phyloP scores from a whole-genome alignment of 2,888 invertebrate species.

The Ormyrus pomaceus region DNA sequence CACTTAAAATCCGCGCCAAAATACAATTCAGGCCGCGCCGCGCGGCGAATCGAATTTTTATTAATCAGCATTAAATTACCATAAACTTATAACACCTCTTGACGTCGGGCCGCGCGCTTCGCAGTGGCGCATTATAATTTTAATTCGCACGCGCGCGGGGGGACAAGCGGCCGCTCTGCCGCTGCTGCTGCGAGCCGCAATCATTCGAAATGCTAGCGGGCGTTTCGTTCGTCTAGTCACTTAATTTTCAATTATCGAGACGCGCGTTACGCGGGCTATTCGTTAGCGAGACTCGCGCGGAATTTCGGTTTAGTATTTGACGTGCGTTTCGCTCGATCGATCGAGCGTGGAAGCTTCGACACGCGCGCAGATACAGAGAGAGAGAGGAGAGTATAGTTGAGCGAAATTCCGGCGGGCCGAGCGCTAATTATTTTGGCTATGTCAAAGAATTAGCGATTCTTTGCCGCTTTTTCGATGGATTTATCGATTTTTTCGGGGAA shows the following conservation, averaged over 20 bases:
- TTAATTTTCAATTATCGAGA: conserved; percentile 64
- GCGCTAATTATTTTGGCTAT: conserved; percentile 38
- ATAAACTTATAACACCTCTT: conserved; percentile 30
- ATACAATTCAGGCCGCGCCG: too few relatives aligned
- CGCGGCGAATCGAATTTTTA: too few relatives aligned
- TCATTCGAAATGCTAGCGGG: too few relatives aligned
- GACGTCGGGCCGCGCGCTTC: not conserved
- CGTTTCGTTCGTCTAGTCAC: conserved; percentile 62
- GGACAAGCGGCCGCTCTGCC: conserved; percentile 8
- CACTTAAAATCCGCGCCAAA: too few relatives aligned
- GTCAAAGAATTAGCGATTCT: not conserved
- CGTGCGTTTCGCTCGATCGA: conserved; percentile 61
- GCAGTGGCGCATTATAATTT: conserved; percentile 45
- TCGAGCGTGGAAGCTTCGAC: conserved; percentile 27
- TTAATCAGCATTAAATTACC: not conserved
- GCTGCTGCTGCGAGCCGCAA: conserved; percentile 28
- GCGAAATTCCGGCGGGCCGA: conserved; percentile 16
- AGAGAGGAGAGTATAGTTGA: too few relatives aligned
- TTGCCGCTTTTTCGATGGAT: not conserved
- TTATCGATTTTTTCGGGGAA: not conserved
- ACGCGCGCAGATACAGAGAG: too few relatives aligned
- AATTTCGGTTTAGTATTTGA: conserved; percentile 63
- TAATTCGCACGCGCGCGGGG: conserved; percentile 23
- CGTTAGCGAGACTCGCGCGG: conserved; percentile 61
- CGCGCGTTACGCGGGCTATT: conserved; percentile 59